Percentiles rank a stretch among this genome's conserved stretches.
Conservation (phyloP, 2,797 vertebrate species). For the Rhodeus uyekii region DNA sequence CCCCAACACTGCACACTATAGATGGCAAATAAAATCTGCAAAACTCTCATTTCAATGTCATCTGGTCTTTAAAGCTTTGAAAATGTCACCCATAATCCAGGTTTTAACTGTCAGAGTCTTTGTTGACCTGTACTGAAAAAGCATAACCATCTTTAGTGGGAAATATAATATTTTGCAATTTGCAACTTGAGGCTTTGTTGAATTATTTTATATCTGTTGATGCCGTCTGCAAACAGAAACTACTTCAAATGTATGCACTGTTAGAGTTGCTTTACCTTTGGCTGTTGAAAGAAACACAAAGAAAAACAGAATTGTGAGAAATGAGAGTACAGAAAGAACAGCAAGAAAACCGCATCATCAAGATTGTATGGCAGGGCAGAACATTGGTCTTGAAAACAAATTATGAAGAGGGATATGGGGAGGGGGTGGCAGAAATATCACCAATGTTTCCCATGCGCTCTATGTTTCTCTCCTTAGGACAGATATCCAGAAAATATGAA, state of each 20-base stretch:
- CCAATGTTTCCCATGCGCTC: conserved; percentile 48
- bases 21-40: background rate
- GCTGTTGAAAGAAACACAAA: conserved; percentile 12
- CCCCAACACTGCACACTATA: background rate
- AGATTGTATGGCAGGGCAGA: conserved; percentile 37
- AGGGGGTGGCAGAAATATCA: conserved; percentile 42
- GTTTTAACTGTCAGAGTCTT: background rate
- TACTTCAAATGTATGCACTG: conserved; percentile 30
- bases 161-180: background rate
- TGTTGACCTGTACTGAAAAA: conserved; percentile 27
- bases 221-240: background rate
- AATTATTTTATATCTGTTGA: conserved; percentile 22
- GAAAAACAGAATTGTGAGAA: conserved; percentile 35
- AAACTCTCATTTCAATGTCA: background rate
- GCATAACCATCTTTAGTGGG: background rate
- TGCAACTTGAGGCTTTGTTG: background rate
- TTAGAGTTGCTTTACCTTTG: conserved; percentile 20
- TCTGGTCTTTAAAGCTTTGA: background rate
- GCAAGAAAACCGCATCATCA: conserved; percentile 19
- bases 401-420: conserved; percentile 61
- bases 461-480: conserved; percentile 37
- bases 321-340: conserved; percentile 25
- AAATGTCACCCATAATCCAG: background rate
- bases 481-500: conserved; percentile 66
- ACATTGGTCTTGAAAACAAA: conserved; percentile 64